Percentiles rank a stretch among this genome's conserved stretches.
phyloP scores from a whole-genome alignment of 2,888 invertebrate genomes.

The Hoplodrina ambigua region DNA sequence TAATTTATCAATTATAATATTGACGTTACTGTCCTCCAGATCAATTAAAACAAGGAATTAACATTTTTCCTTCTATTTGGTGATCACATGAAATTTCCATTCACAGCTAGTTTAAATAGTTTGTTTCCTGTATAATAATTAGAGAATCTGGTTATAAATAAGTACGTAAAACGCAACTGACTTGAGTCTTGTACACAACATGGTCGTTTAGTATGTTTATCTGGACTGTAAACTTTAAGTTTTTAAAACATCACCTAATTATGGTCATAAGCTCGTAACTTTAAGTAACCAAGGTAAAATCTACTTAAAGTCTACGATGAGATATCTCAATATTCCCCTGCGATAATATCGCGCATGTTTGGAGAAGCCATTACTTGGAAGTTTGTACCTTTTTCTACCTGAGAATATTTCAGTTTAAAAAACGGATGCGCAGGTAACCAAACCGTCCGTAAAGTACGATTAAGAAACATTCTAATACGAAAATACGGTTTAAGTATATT shows the following conservation, averaged over 20 bases:
- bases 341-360: no score
- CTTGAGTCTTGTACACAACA: neutral
- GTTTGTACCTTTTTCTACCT: neutral
- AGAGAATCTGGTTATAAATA: neutral
- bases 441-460: neutral
- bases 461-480: no score
- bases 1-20: slow-evolving; percentile 1
- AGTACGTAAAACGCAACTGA: slow-evolving; percentile 1
- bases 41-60: neutral
- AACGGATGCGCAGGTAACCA: neutral
- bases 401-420: neutral
- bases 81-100: slow-evolving; percentile 4
- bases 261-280: neutral
- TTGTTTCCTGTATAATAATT: neutral
- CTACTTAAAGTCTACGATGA: no score
- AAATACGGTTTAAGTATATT: no score
- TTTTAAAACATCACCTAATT: neutral
- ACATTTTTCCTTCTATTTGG: neutral
- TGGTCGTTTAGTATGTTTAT: slow-evolving; percentile 6
- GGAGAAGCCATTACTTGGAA: no score
- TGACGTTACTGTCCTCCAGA: neutral
- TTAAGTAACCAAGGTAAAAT: no score
- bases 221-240: slow-evolving; percentile 12
- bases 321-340: no score
- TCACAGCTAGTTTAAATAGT: neutral